These are phyloP conservation scores for Odontocerum albicorne DNA, from an alignment of 2,888 invertebrate genomes.

Conservation along the genomic window DNA sequence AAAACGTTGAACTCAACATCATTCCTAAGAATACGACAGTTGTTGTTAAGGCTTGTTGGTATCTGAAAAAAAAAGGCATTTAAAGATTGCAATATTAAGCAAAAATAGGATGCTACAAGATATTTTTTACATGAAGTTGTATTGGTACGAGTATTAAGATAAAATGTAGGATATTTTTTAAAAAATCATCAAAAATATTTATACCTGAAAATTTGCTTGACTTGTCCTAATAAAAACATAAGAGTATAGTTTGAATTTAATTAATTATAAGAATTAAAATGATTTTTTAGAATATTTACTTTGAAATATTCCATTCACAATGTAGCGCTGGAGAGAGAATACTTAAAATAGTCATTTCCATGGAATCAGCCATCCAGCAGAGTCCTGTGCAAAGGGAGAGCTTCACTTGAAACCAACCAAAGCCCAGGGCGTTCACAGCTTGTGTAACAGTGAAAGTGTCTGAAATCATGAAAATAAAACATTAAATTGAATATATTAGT, in stretches of 20 bases:
- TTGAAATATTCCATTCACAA: conserved; percentile 90
- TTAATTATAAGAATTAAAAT: conserved; percentile 7
- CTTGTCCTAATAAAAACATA: too few relatives aligned
- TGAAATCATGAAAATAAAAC: conserved; percentile 45
- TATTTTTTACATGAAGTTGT: too few relatives aligned
- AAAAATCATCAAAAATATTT: too few relatives aligned
- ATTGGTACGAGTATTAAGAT: too few relatives aligned
- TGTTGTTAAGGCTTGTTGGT: conserved; percentile 90
- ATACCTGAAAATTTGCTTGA: too few relatives aligned
- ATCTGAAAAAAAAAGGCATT: conserved; percentile 51
- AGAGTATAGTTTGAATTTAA: too few relatives aligned
- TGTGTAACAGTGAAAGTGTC: conserved; percentile 86
- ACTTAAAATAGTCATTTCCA: conserved; percentile 97
- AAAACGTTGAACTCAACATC: conserved; percentile 96
- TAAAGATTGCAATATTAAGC: background rate
- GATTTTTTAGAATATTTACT: conserved; percentile 45
- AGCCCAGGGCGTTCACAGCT: conserved; percentile 83
- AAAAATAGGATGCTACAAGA: too few relatives aligned
- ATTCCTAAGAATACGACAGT: conserved; percentile 94
- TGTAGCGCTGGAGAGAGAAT: conserved; percentile 92
- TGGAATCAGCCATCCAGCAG: conserved; percentile 97
- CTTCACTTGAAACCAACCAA: conserved; percentile 89
- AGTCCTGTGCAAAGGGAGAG: conserved; percentile 81
- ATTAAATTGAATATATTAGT: background rate
- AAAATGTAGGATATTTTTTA: too few relatives aligned